Percentiles rank a stretch among this genome's conserved stretches.
phyloP scores from a whole-genome alignment of 1,140 invertebrate genomes.

The Hormaphis cornu region DNA sequence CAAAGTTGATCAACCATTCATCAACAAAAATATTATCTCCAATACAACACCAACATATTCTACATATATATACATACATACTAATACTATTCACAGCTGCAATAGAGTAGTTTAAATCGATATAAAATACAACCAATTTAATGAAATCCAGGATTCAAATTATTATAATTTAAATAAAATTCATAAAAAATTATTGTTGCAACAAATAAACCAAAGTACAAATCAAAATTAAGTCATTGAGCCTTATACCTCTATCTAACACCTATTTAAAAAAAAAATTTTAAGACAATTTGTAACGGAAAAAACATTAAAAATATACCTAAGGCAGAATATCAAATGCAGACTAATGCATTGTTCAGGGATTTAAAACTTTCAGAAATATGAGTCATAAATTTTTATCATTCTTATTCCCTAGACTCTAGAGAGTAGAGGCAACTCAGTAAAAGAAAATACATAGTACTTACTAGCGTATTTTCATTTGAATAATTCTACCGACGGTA shows the following conservation, averaged over 20 bases:
- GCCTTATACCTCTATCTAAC: not conserved
- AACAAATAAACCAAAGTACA: not conserved
- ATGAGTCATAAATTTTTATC: constrained; percentile 8
- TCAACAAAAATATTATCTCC: too few species aligned
- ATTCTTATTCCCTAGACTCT: constrained; percentile 13
- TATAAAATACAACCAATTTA: not conserved
- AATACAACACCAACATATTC: too few species aligned
- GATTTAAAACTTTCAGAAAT: constrained; percentile 4
- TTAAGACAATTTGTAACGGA: not conserved
- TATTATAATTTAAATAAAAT: not conserved
- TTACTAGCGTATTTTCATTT: not conserved
- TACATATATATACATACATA: too few species aligned
- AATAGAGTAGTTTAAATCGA: not conserved
- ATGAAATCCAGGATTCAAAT: not conserved
- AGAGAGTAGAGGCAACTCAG: not conserved
- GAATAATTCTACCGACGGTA: not conserved
- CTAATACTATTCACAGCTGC: too few species aligned
- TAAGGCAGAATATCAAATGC: constrained; percentile 4
- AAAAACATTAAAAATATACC: constrained; percentile 14
- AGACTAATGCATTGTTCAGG: not conserved
- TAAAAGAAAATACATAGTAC: constrained; percentile 18
- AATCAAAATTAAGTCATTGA: not conserved
- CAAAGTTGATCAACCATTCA: too few species aligned
- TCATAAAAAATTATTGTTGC: not conserved
- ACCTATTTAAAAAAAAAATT: not conserved